Evolutionary conservation across 2,888 invertebrate genomes (phyloP), one percentile per base, ranked within the genome.

Genomic region (Sinelater perroti): DNA sequence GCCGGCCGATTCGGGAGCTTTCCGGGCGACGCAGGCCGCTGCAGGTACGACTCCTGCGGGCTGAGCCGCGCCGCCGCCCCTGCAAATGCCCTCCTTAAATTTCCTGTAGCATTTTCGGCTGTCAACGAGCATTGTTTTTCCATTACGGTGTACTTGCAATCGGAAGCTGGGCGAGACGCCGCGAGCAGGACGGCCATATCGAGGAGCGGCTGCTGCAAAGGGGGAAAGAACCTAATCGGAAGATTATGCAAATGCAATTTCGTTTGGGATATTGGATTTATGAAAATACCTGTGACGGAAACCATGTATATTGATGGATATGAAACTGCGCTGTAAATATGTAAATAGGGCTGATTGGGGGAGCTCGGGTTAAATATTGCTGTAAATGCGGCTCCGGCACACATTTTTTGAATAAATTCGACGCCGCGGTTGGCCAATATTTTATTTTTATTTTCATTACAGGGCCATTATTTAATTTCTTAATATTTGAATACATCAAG

Each of bases 211-310:
- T 38, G 55, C 56, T 49, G 53, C 58, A 61, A 47, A 55, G 65
- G 65, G 63, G 63, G 63, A 55, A 55, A 61, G 60, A 66, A 67
- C 67, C 70, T 75, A 76, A 76, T 74, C 74, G 75, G 70, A 74
- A 75, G 76, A 75, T 77, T 77, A 77, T 77, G 77, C 70, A 76
- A 77, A 77, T 77, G 76, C 72, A 76, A 77, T 76, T 75, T 75
- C 74, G 75, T 76, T 75, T 74, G 72, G 75, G 73, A 76, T 76
- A 77, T 77, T 77, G 77, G 76, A 76, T 77, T 77, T 75, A 75
- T 74, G 76, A 73, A 75, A 74, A 74, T 75, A 71, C 70, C 71
- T 72, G 70, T 70, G 71, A 71, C 71, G 72, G 67, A 68, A 69
- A 69, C 67, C 67, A 55, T 55, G 57, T 63, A 66, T 67, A 69